phyloP scores from a whole-genome alignment of 2,888 invertebrate genomes.

The Ormyrus nitidulus region DNA sequence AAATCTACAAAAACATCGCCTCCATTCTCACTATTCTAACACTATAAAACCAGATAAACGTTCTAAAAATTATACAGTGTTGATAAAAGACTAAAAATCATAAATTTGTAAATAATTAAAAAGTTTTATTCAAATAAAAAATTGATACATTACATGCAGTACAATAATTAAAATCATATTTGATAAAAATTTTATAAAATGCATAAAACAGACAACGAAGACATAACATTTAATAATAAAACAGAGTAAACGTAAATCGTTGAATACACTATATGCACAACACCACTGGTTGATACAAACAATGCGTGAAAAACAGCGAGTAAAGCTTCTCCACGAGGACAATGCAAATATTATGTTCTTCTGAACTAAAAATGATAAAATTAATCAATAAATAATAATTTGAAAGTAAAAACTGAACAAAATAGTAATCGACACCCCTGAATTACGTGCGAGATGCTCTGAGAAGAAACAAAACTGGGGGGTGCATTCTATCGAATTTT shows the following conservation, averaged over 20 bases:
- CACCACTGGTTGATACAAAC: conserved; percentile 46
- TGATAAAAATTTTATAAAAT: no score
- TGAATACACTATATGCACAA: conserved; percentile 9
- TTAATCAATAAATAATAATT: not conserved
- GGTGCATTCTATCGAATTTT: conserved; percentile 33
- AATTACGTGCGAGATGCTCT: not conserved
- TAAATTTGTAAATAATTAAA: not conserved
- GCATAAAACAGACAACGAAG: not conserved
- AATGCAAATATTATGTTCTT: not conserved
- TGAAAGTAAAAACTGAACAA: not conserved
- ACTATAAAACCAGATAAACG: no score
- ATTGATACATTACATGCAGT: conserved; percentile 8
- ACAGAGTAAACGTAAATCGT: not conserved
- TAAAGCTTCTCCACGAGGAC: not conserved
- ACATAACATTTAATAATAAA: conserved; percentile 7
- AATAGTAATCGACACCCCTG: conserved; percentile 3
- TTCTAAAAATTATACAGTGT: no score
- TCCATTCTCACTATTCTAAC: no score
- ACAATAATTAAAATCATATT: conserved; percentile 2
- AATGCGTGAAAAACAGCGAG: conserved; percentile 32
- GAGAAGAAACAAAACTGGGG: conserved; percentile 31
- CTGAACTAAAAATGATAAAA: not conserved
- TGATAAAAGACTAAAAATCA: not conserved
- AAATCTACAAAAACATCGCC: no score
- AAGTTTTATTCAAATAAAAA: conserved; percentile 18